These are phyloP conservation scores for Alsophila aescularia DNA, from an alignment of 2,888 invertebrate genomes.

Conservation along the genomic window DNA sequence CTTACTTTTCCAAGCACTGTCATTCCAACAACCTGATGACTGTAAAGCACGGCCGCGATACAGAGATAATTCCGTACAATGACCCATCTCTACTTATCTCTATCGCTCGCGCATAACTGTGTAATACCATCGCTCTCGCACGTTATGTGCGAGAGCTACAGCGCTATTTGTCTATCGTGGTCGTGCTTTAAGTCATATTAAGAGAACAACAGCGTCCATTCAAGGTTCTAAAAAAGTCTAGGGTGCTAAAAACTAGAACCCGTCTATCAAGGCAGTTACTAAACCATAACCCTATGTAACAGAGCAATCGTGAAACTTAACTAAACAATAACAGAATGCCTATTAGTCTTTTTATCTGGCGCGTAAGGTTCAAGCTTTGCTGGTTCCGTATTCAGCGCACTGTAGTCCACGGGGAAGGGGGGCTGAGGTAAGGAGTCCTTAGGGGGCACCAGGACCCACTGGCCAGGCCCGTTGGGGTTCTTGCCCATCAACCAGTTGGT, in stretches of 20 bases:
- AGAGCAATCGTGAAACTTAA: not conserved
- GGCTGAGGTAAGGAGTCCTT: constrained; percentile 81
- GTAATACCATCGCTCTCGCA: not conserved
- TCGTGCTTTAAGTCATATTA: too few relatives aligned
- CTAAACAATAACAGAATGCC: constrained; percentile 88
- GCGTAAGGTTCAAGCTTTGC: constrained; percentile 88
- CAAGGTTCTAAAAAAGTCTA: not conserved
- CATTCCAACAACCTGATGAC: not conserved
- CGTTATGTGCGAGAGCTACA: too few relatives aligned
- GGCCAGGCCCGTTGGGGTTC: constrained; percentile 90
- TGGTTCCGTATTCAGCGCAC: constrained; percentile 88
- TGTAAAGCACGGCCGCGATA: not conserved
- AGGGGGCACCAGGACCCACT: constrained; percentile 88
- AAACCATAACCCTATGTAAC: not conserved
- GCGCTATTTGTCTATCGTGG: too few relatives aligned
- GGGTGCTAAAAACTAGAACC: not conserved
- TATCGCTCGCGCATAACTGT: too few relatives aligned
- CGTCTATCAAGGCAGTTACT: not conserved
- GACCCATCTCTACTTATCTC: too few relatives aligned
- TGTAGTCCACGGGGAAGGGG: constrained; percentile 90
- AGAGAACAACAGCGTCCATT: too few relatives aligned
- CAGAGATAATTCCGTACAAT: too few relatives aligned
- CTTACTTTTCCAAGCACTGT: not conserved
- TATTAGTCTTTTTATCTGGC: constrained; percentile 87
- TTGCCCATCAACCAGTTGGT: constrained; percentile 90